phyloP scores from a whole-genome alignment of 2,113 vertebrate species.

The Thamnaconus septentrionalis region DNA sequence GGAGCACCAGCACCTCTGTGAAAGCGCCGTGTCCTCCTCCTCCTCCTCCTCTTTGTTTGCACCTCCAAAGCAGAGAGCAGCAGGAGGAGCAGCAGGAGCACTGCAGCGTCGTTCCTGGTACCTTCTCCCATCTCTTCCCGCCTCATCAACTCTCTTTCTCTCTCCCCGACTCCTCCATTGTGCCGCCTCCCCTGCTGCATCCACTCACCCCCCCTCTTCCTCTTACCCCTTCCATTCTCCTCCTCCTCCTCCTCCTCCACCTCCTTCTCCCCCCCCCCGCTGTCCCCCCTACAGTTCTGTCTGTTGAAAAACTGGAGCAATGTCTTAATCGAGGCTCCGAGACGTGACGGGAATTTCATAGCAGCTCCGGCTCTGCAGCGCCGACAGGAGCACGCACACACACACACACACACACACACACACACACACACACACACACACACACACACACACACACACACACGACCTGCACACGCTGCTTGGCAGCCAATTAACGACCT shows the following conservation, averaged over 20 bases:
- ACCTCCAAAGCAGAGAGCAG: slow-evolving; percentile 37
- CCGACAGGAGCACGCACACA: slow-evolving; percentile 41
- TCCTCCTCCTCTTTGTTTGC: slow-evolving; percentile 11
- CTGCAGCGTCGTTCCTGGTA: slow-evolving; percentile 46
- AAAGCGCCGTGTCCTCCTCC: too few relatives aligned
- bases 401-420: slow-evolving; percentile 26
- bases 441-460: slow-evolving; percentile 11
- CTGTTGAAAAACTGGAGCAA: slow-evolving; percentile 75
- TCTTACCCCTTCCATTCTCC: slow-evolving; percentile 22
- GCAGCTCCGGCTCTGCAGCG: slow-evolving; percentile 64
- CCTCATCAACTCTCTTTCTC: slow-evolving; percentile 49
- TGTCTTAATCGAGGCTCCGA: slow-evolving; percentile 75
- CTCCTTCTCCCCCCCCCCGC: slow-evolving; percentile 24
- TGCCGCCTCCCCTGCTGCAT: slow-evolving; percentile 26
- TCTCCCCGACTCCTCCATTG: slow-evolving; percentile 25
- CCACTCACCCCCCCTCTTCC: slow-evolving; percentile 22
- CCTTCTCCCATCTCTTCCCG: slow-evolving; percentile 35
- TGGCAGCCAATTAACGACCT: slow-evolving; percentile 68
- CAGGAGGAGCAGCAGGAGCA: slow-evolving; percentile 42
- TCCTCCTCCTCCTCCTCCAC: slow-evolving; percentile 29
- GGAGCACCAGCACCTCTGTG: background rate
- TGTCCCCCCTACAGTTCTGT: slow-evolving; percentile 65
- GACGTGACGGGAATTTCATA: slow-evolving; percentile 72
- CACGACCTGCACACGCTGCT: background rate
- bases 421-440: slow-evolving; percentile 32